These are phyloP conservation scores for Amblyraja radiata DNA, from an alignment of 2,797 vertebrate species.

Conservation along the genomic window DNA sequence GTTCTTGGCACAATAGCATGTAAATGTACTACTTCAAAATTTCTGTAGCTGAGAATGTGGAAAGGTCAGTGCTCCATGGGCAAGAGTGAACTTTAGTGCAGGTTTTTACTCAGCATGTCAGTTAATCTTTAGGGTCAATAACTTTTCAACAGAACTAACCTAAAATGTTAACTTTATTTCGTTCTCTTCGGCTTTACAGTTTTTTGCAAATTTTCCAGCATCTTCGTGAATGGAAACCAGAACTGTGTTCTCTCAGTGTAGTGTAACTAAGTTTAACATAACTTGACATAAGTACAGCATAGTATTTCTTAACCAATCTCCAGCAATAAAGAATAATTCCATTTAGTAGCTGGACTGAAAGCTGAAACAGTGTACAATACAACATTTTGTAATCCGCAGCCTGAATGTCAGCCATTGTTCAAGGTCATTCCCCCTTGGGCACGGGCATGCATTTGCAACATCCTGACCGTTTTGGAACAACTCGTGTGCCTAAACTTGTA, in stretches of 20 bases:
- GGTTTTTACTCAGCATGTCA: too few relatives aligned
- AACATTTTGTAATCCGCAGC: not conserved
- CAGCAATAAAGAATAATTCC: conserved; percentile 8
- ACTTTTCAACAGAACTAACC: not conserved
- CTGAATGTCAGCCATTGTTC: conserved; percentile 13
- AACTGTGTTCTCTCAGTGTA: not conserved
- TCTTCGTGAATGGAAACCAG: not conserved
- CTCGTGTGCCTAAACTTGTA: not conserved
- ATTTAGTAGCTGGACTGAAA: not conserved
- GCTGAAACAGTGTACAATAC: conserved; percentile 5
- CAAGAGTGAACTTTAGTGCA: too few relatives aligned
- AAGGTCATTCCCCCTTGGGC: not conserved
- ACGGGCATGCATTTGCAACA: not conserved
- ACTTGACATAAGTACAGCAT: not conserved
- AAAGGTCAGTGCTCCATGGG: too few relatives aligned
- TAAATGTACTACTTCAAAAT: too few relatives aligned
- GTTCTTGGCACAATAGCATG: too few relatives aligned
- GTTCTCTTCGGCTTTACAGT: not conserved
- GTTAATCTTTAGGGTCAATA: not conserved
- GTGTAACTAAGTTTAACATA: not conserved
- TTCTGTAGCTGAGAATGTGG: too few relatives aligned
- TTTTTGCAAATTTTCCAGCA: not conserved
- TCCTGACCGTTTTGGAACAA: not conserved
- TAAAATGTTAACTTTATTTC: too few relatives aligned
- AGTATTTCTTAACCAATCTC: not conserved